Percentiles rank a stretch among this genome's conserved stretches.
Conservation (phyloP, 2,113 vertebrate genomes). For the Lagopus leucura region DNA sequence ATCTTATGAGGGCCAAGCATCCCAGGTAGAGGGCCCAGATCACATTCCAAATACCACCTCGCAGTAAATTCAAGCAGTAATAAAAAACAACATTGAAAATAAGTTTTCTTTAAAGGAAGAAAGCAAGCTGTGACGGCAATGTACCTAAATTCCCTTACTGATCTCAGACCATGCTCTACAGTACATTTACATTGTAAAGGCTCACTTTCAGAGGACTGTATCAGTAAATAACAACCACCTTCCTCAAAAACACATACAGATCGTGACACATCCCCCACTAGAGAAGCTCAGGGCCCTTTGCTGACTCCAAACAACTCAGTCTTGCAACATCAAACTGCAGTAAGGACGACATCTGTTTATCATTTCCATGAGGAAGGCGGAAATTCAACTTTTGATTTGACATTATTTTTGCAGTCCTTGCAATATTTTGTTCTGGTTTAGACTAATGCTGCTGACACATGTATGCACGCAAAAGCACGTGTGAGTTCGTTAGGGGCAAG, state of each 20-base stretch:
- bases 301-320: background rate
- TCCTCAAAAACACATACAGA: background rate
- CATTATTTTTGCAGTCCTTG: background rate
- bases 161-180: background rate
- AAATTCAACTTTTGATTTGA: background rate
- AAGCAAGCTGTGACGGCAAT: background rate
- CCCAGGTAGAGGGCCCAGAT: background rate
- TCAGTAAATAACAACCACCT: background rate
- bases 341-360: background rate
- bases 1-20: background rate
- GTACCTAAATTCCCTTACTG: background rate
- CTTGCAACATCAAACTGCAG: slow-evolving; percentile 17
- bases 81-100: background rate
- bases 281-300: background rate
- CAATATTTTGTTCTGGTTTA: background rate
- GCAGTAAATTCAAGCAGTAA: background rate
- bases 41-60: background rate
- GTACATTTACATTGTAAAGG: background rate
- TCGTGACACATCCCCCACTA: background rate
- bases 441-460: background rate
- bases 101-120: background rate
- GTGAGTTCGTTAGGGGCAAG: background rate
- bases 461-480: background rate
- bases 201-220: background rate
- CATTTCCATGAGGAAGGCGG: background rate